Conservation (phyloP, 2,113 vertebrate species). For the Prionailurus viverrinus region DNA sequence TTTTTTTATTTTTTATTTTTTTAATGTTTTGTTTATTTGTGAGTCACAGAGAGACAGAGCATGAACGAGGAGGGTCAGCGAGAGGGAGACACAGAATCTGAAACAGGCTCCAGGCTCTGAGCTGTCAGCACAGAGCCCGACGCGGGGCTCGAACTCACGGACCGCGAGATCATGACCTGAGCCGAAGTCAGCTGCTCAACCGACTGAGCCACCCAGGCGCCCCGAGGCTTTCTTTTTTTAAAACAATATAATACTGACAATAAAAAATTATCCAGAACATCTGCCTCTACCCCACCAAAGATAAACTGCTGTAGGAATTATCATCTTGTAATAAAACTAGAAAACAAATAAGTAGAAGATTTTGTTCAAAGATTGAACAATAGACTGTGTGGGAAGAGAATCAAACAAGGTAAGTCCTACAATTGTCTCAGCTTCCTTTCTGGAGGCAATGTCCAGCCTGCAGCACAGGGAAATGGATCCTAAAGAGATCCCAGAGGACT, state of each 20-base stretch:
- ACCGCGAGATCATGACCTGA: no score
- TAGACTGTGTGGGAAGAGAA: neutral
- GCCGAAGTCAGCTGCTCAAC: no score
- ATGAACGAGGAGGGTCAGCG: no score
- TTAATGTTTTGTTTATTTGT: no score
- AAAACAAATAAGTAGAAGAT: slow-evolving; percentile 20
- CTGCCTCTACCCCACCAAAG: neutral
- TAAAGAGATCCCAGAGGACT: neutral
- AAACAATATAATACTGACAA: neutral
- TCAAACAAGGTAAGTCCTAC: neutral
- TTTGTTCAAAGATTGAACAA: neutral
- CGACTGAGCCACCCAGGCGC: no score
- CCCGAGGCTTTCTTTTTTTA: neutral
- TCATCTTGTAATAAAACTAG: neutral
- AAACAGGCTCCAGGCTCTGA: no score
- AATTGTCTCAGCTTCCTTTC: neutral
- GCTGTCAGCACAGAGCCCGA: no score
- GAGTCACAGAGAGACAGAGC: no score
- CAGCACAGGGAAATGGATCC: neutral
- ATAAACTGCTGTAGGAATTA: neutral
- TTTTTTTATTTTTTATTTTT: neutral
- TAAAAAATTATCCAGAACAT: neutral
- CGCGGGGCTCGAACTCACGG: no score
- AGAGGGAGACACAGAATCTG: no score
- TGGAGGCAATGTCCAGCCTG: neutral